A percentile compares a stretch with the other conserved stretches of the same genome.
phyloP scores from a whole-genome alignment of 2,113 vertebrate species.

The Vimba vimba region DNA sequence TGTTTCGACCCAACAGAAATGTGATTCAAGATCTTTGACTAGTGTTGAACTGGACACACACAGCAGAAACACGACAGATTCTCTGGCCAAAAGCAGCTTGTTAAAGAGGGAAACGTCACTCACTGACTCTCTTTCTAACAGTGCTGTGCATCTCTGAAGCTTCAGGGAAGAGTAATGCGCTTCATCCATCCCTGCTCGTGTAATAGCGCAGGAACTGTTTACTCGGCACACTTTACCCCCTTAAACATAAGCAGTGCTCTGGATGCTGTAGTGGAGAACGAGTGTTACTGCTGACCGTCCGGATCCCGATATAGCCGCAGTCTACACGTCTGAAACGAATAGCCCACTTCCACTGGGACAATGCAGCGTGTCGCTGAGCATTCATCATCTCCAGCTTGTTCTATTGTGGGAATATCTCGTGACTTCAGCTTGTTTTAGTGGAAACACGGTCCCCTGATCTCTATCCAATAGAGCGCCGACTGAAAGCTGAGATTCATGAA shows the following conservation, averaged over 20 bases:
- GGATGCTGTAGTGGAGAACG: not conserved
- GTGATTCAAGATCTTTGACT: not conserved
- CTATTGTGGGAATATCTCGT: conserved; percentile 27
- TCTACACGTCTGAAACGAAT: conserved; percentile 1
- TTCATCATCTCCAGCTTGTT: conserved; percentile 34
- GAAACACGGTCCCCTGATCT: conserved; percentile 14
- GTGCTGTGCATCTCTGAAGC: not conserved
- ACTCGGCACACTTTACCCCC: not conserved
- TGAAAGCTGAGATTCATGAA: not conserved
- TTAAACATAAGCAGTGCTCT: not conserved
- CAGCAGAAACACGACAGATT: not conserved
- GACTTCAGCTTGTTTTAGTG: conserved; percentile 21
- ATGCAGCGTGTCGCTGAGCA: conserved; percentile 6
- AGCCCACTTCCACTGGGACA: conserved; percentile 2
- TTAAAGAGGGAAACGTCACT: conserved; percentile 9
- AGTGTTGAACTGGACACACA: not conserved
- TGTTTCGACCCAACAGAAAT: not conserved
- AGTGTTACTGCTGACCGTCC: conserved; percentile 4
- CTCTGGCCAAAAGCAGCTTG: not conserved
- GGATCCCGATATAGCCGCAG: conserved; percentile 22
- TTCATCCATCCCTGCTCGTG: not conserved
- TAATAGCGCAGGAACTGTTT: not conserved
- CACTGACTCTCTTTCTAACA: not conserved
- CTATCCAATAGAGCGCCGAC: not conserved
- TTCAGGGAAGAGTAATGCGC: not conserved